Evolutionary conservation across 2,888 invertebrate genomes (phyloP), one percentile per base, ranked within the genome.

Genomic region (Iphiclides podalirius): DNA sequence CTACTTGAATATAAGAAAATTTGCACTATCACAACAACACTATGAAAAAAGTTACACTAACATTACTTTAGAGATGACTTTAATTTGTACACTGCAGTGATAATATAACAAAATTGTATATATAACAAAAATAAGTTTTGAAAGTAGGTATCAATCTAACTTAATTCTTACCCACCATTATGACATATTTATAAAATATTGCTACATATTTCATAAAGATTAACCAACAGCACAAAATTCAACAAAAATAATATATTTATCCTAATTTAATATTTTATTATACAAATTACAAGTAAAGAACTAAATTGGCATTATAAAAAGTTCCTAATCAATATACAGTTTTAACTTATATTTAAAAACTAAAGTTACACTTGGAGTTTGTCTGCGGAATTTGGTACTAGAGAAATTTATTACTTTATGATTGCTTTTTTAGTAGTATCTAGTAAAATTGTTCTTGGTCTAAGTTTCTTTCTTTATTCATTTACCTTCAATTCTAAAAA

Each of bases 11-110:
- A 28, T 35, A 47, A 39, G 16, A 34, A 28, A 40, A 44, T 44
- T 47, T 40, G 35, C 23, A 47, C 47, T 47, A 47, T 40, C 40
- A 47, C 34, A 40, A 47, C 40, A 47, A 40, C 40, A 39, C 39
- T 40, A 47, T 35, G 33, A 40, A 26, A 40, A 11, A 41, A 31
- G 12, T 33, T 31, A 14, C 8, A 41, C 41, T 35, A 12, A 47
- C 35, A 12, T 26, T 14, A n/a, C 15, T 40, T 16, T 13, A 35
- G 14, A 11, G 8, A 12, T 16, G 41, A 35, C 35, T 47, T 11
- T n/a, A 23, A 26, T 40, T 47, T 40, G 40, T 40, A 40, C 17
- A 47, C 8, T 15, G 17, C n/a, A 40, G 12, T 33, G 11, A 41
- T 15, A 39, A 39, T 26, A 31, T 31, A 31, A 31, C 31, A 31